These are phyloP conservation scores for Opisthocomus hoazin DNA, from an alignment of 2,113 vertebrate genomes.

Conservation along the genomic window DNA sequence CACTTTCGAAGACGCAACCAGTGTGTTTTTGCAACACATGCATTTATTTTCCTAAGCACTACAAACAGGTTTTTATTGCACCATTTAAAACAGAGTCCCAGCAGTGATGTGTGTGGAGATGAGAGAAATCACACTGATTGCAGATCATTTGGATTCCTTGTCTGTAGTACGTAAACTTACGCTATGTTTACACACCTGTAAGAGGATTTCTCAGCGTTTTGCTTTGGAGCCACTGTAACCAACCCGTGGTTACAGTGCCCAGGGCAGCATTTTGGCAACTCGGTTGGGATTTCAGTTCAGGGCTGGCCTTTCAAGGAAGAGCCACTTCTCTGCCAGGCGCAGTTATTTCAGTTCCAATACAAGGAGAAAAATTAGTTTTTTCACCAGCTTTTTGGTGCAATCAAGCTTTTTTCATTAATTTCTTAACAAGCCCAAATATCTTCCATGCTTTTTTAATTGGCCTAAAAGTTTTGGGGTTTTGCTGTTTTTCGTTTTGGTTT, in stretches of 20 bases:
- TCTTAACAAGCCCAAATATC: background rate
- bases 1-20: background rate
- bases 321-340: background rate
- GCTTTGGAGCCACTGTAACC: background rate
- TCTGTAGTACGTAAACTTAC: background rate
- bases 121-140: background rate
- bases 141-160: background rate
- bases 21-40: background rate
- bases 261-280: background rate
- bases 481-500: accelerated
- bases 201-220: background rate
- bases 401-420: background rate
- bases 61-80: background rate
- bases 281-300: background rate
- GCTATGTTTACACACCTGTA: background rate
- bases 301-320: background rate
- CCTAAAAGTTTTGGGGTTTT: background rate
- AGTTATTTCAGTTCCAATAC: background rate
- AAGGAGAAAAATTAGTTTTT: accelerated
- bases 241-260: background rate
- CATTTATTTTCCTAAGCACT: background rate
- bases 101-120: background rate
- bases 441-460: background rate
- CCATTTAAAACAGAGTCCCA: background rate
- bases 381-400: background rate